Evolutionary conservation across 2,797 vertebrate genomes (phyloP).

Genomic region (Zenarchopterus dispar): DNA sequence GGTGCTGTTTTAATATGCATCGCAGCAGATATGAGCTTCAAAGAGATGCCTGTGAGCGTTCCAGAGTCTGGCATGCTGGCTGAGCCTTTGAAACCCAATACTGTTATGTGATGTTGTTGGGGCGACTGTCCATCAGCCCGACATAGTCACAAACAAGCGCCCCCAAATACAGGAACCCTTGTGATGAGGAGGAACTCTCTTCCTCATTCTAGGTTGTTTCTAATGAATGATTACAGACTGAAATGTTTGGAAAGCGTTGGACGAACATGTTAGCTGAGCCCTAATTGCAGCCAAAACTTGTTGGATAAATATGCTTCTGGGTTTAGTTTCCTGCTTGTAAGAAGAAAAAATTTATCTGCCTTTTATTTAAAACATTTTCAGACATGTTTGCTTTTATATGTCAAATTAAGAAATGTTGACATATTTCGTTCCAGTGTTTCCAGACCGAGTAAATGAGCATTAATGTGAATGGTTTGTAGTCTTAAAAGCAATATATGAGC

Average conservation of each 20-base stretch:
- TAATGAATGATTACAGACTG: not conserved
- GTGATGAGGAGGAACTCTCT: conserved; percentile 19
- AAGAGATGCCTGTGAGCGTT: conserved; percentile 52
- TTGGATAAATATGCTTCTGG: too few species aligned
- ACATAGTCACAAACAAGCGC: conserved; percentile 66
- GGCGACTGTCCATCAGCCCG: conserved; percentile 68
- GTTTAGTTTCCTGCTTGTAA: too few species aligned
- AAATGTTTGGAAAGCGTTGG: not conserved
- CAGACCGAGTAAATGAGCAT: too few species aligned
- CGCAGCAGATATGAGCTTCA: conserved; percentile 64
- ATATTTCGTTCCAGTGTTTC: too few species aligned
- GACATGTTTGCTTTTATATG: too few species aligned
- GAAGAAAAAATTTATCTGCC: too few species aligned
- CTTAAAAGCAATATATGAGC: too few species aligned
- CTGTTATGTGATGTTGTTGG: conserved; percentile 78
- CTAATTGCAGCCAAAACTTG: too few species aligned
- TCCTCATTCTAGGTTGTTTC: not conserved
- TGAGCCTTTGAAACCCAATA: conserved; percentile 78
- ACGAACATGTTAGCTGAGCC: not conserved
- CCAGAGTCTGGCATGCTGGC: conserved; percentile 54
- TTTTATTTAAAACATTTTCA: too few species aligned
- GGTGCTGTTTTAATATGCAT: conserved; percentile 69
- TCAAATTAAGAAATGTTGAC: too few species aligned
- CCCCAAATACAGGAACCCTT: conserved; percentile 43
- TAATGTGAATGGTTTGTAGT: too few species aligned